Evolutionary conservation across 2,797 vertebrate species (phyloP).

Genomic region (Cynodonichthys magdalenae): DNA sequence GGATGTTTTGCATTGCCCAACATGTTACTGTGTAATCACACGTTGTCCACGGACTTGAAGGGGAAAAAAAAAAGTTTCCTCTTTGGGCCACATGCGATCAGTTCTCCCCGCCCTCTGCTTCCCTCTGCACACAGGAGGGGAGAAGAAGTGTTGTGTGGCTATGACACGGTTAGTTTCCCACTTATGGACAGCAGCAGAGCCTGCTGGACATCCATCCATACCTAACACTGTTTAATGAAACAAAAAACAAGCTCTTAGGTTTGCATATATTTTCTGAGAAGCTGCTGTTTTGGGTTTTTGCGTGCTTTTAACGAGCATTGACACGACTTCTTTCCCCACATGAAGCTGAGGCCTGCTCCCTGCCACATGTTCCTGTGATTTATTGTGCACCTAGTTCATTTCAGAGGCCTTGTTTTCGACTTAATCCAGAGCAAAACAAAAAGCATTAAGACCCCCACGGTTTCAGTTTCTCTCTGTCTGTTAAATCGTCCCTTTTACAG

Average conservation of each 20-base stretch:
- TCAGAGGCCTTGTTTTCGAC: conserved; percentile 49
- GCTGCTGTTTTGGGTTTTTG: conserved; percentile 8
- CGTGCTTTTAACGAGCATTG: neutral
- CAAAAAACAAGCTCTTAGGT: too few relatives aligned
- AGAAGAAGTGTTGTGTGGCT: conserved; percentile 54
- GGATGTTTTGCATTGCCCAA: conserved; percentile 60
- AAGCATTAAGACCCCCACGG: neutral
- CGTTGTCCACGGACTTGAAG: conserved; percentile 37
- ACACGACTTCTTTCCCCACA: neutral
- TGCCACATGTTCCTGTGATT: conserved; percentile 33
- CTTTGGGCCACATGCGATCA: conserved; percentile 48
- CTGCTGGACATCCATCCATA: conserved; percentile 25
- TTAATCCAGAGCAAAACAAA: conserved; percentile 43
- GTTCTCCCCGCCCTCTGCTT: conserved; percentile 16
- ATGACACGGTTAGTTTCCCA: conserved; percentile 68
- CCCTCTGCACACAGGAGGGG: conserved; percentile 27
- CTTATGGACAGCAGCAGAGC: conserved; percentile 52
- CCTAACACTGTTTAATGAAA: conserved; percentile 27
- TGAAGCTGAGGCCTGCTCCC: conserved; percentile 9
- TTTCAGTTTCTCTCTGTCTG: neutral
- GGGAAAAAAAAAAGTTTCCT: conserved; percentile 45
- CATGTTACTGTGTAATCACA: conserved; percentile 58
- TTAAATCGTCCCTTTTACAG: neutral
- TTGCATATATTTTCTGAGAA: conserved; percentile 1
- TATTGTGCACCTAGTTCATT: conserved; percentile 41